phyloP scores from a whole-genome alignment of 2,113 vertebrate genomes.

The Cinclus mexicanus region DNA sequence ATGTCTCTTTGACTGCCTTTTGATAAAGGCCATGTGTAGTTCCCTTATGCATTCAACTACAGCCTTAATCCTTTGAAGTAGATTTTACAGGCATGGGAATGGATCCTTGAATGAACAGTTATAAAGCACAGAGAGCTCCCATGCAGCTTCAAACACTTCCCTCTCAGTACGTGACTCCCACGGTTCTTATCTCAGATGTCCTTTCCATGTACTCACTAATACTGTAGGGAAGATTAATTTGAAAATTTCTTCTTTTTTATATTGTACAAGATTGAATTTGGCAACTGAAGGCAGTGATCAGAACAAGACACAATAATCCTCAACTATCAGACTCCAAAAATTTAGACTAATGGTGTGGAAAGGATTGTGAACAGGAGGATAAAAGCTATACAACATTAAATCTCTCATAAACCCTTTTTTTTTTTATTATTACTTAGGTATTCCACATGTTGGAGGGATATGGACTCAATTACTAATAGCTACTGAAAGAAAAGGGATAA shows the following conservation, averaged over 20 bases:
- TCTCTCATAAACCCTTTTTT: neutral
- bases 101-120: neutral
- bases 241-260: neutral
- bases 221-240: neutral
- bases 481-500: neutral
- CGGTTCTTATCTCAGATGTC: neutral
- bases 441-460: neutral
- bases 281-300: neutral
- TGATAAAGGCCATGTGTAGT: neutral
- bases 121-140: neutral
- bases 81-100: neutral
- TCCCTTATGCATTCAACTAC: neutral
- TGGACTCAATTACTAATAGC: neutral
- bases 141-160: neutral
- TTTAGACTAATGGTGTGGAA: neutral
- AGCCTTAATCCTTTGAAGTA: neutral
- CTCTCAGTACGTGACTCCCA: neutral
- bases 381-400: neutral
- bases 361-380: neutral
- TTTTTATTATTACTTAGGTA: neutral
- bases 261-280: neutral
- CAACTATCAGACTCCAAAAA: neutral
- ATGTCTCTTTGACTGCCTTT: neutral
- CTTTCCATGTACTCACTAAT: neutral
- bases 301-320: neutral